Base-by-base conservation (phyloP, 1,140 invertebrate genomes). In the Xylocopa sonorina region DNA sequence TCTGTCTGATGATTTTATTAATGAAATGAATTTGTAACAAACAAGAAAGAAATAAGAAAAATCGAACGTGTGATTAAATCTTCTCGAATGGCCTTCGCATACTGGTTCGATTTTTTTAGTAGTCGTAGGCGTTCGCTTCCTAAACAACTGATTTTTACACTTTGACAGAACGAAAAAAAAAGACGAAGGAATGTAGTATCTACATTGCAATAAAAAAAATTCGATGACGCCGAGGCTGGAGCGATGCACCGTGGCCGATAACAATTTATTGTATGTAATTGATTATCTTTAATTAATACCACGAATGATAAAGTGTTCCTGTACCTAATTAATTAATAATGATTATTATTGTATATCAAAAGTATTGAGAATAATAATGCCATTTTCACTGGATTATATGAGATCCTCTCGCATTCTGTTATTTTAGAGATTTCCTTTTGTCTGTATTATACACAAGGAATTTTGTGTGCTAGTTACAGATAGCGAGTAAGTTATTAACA, bases 321-420 rank as follows among this genome's bases (percentile, higher is more conserved):
- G 91, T 92, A 92, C 88, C 91, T 92, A 90, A 91, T 91, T 91
- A 82, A 87, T 89, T 89, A 83, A 81, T 88, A 82, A 87, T 85
- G 81, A 90, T 91, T 88, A 91, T 92, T 91, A 91, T 90, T 92
- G 89, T 92, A 91, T 89, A 91, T 91, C 87, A 87, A 92, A 91
- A 91, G 88, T 90, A 92, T 91, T 91, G 87, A 91, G 83, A 91
- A 92, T 92, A 92, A 92, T 91, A 92, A 92, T 89, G 89, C 90
- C 87, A 92, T 92, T 92, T 92, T 92, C 91, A 92, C 89, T 89
- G 88, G 82, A 91, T 85, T 63, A 80, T 81, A 83, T 51, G 41
- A 71, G 64, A 55, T 27, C 24, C n/a, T 78, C 43, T 66, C 38
- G 51, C 67, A 77, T 60, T 68, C n/a, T 62, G 3, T 78, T 58